phyloP scores from a whole-genome alignment of 2,888 invertebrate species.

The Stratiomys singularior region DNA sequence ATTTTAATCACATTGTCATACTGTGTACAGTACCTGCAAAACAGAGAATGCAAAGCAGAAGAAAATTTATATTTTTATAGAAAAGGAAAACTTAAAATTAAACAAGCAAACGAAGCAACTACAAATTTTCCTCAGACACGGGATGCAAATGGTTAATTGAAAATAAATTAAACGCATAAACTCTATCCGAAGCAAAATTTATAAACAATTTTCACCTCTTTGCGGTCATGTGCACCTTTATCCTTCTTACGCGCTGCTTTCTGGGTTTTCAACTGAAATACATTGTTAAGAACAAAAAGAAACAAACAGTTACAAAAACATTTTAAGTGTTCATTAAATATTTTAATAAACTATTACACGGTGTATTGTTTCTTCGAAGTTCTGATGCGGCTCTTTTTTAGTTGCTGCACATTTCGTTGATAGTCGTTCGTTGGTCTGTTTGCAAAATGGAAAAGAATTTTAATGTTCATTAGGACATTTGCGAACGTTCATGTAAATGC shows the following conservation, averaged over 20 bases:
- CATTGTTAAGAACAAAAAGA: slow-evolving; percentile 6
- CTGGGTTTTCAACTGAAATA: slow-evolving; percentile 62
- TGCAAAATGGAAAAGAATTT: background rate
- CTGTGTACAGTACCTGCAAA: slow-evolving; percentile 50
- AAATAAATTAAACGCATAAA: no score
- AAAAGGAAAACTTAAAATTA: no score
- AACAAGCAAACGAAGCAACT: no score
- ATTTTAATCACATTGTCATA: slow-evolving; percentile 52
- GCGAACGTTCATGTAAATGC: no score
- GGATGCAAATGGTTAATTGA: no score
- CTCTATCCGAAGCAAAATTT: no score
- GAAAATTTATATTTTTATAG: no score
- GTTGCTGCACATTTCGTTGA: slow-evolving; percentile 60
- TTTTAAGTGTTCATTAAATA: slow-evolving; percentile 31
- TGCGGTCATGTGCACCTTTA: slow-evolving; percentile 58
- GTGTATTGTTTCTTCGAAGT: slow-evolving; percentile 65
- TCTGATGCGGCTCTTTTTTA: slow-evolving; percentile 64
- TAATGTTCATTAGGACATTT: background rate
- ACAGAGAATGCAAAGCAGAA: slow-evolving; percentile 3
- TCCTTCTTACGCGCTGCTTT: slow-evolving; percentile 64
- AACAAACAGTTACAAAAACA: slow-evolving; percentile 35
- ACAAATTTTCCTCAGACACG: no score
- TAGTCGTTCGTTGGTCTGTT: slow-evolving; percentile 62
- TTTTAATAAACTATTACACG: slow-evolving; percentile 59
- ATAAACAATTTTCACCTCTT: slow-evolving; percentile 51